These are phyloP conservation scores for Caenorhabditis doughertyi DNA, from an alignment of 2,888 invertebrate species.

Conservation along the genomic window DNA sequence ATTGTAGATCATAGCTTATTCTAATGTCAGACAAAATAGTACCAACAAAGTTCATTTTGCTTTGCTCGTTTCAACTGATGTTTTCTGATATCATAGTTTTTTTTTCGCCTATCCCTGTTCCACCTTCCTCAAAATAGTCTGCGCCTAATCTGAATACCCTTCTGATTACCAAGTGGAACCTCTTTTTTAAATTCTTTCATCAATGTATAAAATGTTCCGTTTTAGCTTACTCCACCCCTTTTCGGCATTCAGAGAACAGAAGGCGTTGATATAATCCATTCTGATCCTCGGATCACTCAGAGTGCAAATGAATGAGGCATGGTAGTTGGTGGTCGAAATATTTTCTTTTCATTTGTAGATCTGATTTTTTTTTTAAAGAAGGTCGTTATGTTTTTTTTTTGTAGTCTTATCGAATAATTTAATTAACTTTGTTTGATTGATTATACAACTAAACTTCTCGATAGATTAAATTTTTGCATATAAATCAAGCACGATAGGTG, in stretches of 20 bases:
- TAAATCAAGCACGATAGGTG: too few species aligned
- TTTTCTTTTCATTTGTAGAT: not conserved
- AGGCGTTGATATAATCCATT: slow-evolving; percentile 6
- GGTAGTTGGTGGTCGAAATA: not conserved
- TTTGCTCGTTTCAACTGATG: too few species aligned
- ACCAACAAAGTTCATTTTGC: too few species aligned
- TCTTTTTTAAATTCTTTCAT: not conserved
- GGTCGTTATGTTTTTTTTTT: not conserved
- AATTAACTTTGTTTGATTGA: not conserved
- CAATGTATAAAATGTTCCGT: slow-evolving; percentile 2
- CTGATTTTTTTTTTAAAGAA: not conserved
- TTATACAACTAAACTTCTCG: too few species aligned
- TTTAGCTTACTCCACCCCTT: not conserved
- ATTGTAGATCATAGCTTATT: too few species aligned
- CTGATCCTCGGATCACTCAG: slow-evolving; percentile 5
- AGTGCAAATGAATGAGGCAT: slow-evolving; percentile 6
- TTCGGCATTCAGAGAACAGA: not conserved
- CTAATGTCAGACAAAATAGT: too few species aligned
- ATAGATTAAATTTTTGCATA: too few species aligned
- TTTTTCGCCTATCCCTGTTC: not conserved
- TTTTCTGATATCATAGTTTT: not conserved
- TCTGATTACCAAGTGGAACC: slow-evolving; percentile 16
- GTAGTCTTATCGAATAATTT: not conserved
- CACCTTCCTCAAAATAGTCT: not conserved
- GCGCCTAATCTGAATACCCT: not conserved